Evolutionary conservation across 92 coral and sea anemone species (phyloP).

Genomic region (Porites rus): DNA sequence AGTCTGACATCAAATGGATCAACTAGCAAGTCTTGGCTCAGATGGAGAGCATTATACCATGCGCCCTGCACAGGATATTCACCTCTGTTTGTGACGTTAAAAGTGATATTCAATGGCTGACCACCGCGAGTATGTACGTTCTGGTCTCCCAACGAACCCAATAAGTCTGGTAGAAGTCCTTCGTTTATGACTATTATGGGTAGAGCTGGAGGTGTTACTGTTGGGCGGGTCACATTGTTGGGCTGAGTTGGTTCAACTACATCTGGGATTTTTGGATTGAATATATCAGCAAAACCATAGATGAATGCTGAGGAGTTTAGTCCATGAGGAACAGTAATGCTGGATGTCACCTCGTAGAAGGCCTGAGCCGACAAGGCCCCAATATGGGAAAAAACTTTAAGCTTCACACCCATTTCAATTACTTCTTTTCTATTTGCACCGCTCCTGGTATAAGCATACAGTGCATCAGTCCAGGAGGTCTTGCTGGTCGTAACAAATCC

Average conservation of each 20-base stretch:
- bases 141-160: slow-evolving; percentile 51
- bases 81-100: slow-evolving; percentile 73
- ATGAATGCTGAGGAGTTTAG: slow-evolving; percentile 41
- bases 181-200: slow-evolving; percentile 7
- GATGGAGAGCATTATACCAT: slow-evolving; percentile 74
- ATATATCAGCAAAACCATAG: slow-evolving; percentile 65
- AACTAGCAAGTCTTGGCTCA: slow-evolving; percentile 75
- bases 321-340: slow-evolving; percentile 43
- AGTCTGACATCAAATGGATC: slow-evolving; percentile 82
- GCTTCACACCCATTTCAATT: slow-evolving; percentile 48
- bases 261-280: slow-evolving; percentile 39
- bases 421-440: slow-evolving; percentile 54
- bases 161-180: slow-evolving; percentile 79
- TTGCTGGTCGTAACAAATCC: slow-evolving; percentile 50
- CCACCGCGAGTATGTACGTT: slow-evolving; percentile 69
- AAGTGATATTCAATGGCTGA: slow-evolving; percentile 56
- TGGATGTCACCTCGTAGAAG: slow-evolving; percentile 41
- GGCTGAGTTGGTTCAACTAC: not conserved
- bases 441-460: slow-evolving; percentile 48
- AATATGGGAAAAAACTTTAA: slow-evolving; percentile 56
- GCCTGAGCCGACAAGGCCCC: slow-evolving; percentile 62
- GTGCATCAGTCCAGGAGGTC: slow-evolving; percentile 75
- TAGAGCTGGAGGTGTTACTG: slow-evolving; percentile 23
- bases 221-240: slow-evolving; percentile 27
- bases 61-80: slow-evolving; percentile 32